Conservation (phyloP, 2,113 vertebrate species). For the Microcebus griseorufus region DNA sequence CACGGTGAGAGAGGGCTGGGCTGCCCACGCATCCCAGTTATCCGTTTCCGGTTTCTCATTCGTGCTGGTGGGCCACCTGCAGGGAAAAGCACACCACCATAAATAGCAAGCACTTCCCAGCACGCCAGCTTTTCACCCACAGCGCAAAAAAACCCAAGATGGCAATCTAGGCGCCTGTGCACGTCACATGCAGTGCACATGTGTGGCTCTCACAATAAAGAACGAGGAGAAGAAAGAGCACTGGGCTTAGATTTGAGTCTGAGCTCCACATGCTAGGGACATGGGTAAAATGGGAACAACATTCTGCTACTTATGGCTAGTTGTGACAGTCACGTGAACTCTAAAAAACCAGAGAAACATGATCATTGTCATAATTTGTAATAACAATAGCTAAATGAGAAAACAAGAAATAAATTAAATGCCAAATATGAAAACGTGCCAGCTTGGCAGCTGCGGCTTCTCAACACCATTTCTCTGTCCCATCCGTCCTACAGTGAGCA, state of each 20-base stretch:
- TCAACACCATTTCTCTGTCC: background rate
- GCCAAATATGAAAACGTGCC: rapidly evolving
- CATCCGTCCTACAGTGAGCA: rapidly evolving
- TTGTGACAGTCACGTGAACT: background rate
- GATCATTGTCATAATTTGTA: background rate
- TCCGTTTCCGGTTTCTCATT: constrained; percentile 91
- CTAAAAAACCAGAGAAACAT: background rate
- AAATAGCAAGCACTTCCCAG: background rate
- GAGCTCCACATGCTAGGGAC: background rate
- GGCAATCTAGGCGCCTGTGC: background rate
- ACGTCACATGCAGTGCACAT: rapidly evolving
- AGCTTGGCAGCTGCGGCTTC: background rate
- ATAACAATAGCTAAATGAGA: background rate
- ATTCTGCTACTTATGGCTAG: background rate
- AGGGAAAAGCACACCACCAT: rapidly evolving
- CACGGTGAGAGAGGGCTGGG: constrained; percentile 94
- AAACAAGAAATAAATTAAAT: too few species aligned
- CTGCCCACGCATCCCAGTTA: constrained; percentile 96
- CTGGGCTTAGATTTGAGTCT: background rate
- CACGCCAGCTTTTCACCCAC: rapidly evolving
- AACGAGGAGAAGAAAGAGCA: background rate
- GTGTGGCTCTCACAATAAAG: background rate
- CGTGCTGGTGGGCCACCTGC: constrained; percentile 94
- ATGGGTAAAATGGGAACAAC: background rate
- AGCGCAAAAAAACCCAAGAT: background rate